These are phyloP conservation scores for Tragelaphus buxtoni DNA, from an alignment of 2,113 vertebrate species.

Conservation along the genomic window DNA sequence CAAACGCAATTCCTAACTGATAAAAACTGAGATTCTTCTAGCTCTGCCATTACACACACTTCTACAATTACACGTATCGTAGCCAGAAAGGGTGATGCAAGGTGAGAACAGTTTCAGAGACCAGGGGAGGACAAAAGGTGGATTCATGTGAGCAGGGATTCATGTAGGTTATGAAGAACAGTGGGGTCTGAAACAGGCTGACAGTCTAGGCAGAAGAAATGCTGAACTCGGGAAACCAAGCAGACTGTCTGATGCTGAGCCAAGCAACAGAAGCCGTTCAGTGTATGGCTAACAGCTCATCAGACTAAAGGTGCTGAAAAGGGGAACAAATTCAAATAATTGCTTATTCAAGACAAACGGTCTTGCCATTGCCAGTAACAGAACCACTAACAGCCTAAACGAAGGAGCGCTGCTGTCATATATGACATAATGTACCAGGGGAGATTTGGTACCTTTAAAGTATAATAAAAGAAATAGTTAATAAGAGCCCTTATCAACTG, in stretches of 20 bases:
- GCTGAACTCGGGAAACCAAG: not conserved
- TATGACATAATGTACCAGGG: not conserved
- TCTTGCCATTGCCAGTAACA: not conserved
- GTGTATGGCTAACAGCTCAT: rapidly evolving
- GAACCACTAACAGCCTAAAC: not conserved
- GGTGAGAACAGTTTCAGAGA: not conserved
- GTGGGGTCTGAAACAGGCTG: not conserved
- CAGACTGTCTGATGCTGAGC: rapidly evolving
- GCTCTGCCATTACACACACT: not conserved
- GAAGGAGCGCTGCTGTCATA: rapidly evolving
- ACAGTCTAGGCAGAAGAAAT: not conserved
- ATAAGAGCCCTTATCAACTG: not conserved
- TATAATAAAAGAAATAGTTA: not conserved
- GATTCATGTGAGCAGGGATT: not conserved
- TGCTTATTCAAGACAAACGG: not conserved
- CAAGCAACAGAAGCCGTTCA: too few relatives aligned
- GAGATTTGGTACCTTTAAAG: rapidly evolving
- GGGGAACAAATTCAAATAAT: not conserved
- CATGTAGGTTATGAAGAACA: rapidly evolving
- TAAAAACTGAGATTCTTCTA: not conserved
- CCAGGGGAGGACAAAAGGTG: too few relatives aligned
- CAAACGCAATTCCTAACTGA: not conserved
- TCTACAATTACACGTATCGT: rapidly evolving
- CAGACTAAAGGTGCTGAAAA: not conserved
- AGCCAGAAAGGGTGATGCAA: not conserved